Evolutionary conservation across 2,797 vertebrate genomes (phyloP).

Genomic region (Benthosema pterotum): DNA sequence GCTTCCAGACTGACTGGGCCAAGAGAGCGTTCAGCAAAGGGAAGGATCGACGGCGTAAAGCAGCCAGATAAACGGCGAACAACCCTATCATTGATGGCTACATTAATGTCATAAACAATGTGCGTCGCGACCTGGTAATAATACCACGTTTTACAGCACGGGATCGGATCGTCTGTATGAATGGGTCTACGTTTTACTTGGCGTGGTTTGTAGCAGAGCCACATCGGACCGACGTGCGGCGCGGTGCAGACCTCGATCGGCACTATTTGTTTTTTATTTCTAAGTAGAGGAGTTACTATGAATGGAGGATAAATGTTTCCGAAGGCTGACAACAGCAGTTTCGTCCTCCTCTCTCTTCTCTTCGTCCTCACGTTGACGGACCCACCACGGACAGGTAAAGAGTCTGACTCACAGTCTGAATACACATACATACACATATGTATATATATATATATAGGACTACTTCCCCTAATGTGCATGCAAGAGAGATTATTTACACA

Average conservation of each 20-base stretch:
- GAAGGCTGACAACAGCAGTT: conserved; percentile 93
- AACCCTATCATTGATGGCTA: conserved; percentile 24
- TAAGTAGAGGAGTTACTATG: conserved; percentile 88
- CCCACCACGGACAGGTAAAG: conserved; percentile 92
- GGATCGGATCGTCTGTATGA: not conserved
- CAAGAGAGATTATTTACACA: conserved; percentile 28
- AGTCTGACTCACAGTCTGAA: conserved; percentile 1
- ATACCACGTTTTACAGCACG: conserved; percentile 19
- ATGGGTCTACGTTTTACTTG: conserved; percentile 31
- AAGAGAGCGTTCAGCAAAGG: conserved; percentile 37
- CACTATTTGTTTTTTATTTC: conserved; percentile 65
- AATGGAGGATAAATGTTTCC: conserved; percentile 99
- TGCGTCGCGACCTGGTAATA: conserved; percentile 14
- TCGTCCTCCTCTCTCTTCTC: conserved; percentile 90
- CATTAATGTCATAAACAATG: conserved; percentile 27
- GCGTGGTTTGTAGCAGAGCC: conserved; percentile 29
- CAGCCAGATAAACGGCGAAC: too few relatives aligned
- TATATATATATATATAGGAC: too few relatives aligned
- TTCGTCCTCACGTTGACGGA: conserved; percentile 91
- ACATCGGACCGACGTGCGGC: conserved; percentile 44
- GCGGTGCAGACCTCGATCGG: conserved; percentile 39
- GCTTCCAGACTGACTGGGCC: conserved; percentile 69
- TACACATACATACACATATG: too few relatives aligned
- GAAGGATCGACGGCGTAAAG: conserved; percentile 35
- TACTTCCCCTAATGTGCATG: too few relatives aligned